Percentiles rank a stretch among this genome's conserved stretches.
phyloP scores from a whole-genome alignment of 2,797 vertebrate genomes.

The Pangasius mekongensis region DNA sequence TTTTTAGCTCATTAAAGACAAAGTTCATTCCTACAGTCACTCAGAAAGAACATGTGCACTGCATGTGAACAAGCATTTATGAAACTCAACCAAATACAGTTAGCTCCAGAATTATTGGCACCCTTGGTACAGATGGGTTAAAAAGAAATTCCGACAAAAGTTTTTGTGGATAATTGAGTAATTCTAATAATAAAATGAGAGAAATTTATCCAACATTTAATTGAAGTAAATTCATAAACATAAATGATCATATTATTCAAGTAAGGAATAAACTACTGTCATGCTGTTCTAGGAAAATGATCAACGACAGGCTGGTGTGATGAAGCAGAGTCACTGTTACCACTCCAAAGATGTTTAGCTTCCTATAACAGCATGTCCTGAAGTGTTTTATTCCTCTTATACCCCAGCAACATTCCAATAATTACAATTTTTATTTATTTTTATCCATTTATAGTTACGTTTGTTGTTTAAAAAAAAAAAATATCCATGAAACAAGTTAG shows the following conservation, averaged over 20 bases:
- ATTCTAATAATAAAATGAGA: background rate
- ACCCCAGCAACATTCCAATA: background rate
- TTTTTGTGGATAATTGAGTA: background rate
- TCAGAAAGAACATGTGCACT: background rate
- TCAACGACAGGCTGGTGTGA: background rate
- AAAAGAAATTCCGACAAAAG: background rate
- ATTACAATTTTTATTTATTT: background rate
- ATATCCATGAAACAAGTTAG: background rate
- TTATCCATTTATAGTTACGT: background rate
- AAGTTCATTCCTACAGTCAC: background rate
- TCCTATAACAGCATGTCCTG: background rate
- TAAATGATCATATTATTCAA: background rate
- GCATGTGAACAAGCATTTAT: background rate
- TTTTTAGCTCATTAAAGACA: background rate
- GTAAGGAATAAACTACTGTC: background rate
- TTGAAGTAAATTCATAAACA: background rate
- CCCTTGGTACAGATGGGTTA: background rate
- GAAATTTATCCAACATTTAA: background rate
- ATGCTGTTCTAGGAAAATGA: background rate
- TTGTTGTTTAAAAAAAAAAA: background rate
- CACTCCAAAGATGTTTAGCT: background rate
- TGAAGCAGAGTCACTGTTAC: background rate
- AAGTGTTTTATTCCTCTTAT: background rate
- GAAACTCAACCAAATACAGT: background rate
- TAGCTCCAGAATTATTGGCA: background rate